Percentiles rank a stretch among this genome's conserved stretches.
phyloP scores from a whole-genome alignment of 2,797 vertebrate species.

The Nannoperca australis region DNA sequence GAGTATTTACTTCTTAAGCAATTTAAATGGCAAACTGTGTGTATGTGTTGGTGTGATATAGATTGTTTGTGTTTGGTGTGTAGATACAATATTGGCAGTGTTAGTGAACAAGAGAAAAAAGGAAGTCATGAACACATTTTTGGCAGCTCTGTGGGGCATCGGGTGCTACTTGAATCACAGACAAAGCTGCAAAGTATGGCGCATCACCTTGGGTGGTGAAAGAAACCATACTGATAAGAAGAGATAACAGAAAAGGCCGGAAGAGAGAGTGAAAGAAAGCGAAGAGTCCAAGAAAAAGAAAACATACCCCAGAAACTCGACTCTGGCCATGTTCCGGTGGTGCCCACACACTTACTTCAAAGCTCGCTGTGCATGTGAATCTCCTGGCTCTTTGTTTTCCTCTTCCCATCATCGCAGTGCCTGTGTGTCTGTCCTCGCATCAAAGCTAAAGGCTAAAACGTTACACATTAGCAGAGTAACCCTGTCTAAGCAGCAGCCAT shows the following conservation, averaged over 20 bases:
- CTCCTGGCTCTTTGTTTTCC: conserved; percentile 35
- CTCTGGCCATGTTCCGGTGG: conserved; percentile 5
- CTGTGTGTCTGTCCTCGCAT: conserved; percentile 67
- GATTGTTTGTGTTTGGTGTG: conserved; percentile 1
- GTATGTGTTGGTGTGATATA: not conserved
- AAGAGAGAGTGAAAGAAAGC: conserved; percentile 29
- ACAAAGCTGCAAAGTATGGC: conserved; percentile 33
- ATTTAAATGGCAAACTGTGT: not conserved
- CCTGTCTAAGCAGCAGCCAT: conserved; percentile 63
- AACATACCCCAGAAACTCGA: conserved; percentile 30
- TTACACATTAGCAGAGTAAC: conserved; percentile 74
- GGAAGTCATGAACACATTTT: conserved; percentile 7
- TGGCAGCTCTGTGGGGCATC: conserved; percentile 18
- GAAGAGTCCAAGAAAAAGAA: conserved; percentile 40
- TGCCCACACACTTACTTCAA: conserved; percentile 53
- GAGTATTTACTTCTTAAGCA: not conserved
- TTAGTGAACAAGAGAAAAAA: conserved; percentile 20
- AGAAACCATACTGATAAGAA: conserved; percentile 41
- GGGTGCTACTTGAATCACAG: conserved; percentile 1
- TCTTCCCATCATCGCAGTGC: conserved; percentile 41
- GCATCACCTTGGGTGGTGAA: conserved; percentile 36
- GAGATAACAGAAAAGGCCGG: conserved; percentile 42
- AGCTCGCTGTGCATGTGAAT: conserved; percentile 24
- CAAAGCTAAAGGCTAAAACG: conserved; percentile 67
- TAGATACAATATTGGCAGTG: not conserved